phyloP scores from a whole-genome alignment of 2,113 vertebrate species.

The Cyprinodon brontotheroides region DNA sequence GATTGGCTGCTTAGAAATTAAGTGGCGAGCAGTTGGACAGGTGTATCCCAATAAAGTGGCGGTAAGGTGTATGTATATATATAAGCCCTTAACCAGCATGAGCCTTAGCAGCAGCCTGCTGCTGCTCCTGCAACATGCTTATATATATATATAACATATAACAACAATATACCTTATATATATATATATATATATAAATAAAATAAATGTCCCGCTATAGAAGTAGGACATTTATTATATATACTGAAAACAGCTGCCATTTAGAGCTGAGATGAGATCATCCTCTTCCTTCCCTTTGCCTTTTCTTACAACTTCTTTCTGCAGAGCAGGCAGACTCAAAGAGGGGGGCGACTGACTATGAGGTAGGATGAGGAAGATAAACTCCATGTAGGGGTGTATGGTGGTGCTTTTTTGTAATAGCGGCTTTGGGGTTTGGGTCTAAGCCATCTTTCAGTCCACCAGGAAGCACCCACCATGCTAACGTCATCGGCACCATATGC shows the following conservation, averaged over 20 bases:
- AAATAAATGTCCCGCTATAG: too few species aligned
- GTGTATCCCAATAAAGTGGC: too few species aligned
- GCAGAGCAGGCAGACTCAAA: conserved; percentile 18
- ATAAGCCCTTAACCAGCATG: too few species aligned
- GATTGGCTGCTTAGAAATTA: too few species aligned
- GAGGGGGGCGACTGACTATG: conserved; percentile 28
- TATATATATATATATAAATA: too few species aligned
- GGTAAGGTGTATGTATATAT: too few species aligned
- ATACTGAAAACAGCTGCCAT: conserved; percentile 46
- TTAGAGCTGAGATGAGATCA: conserved; percentile 27
- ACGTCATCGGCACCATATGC: conserved; percentile 51
- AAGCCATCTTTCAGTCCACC: conserved; percentile 24
- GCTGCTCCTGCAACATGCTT: too few species aligned
- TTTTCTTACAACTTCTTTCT: conserved; percentile 23
- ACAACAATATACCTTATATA: too few species aligned
- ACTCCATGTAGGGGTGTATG: background rate
- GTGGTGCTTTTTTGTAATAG: background rate
- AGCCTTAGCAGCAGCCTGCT: too few species aligned
- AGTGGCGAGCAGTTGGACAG: too few species aligned
- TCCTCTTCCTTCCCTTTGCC: conserved; percentile 40
- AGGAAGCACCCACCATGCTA: conserved; percentile 29
- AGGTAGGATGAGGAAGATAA: conserved; percentile 24
- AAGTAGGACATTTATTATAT: too few species aligned
- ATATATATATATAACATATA: too few species aligned
- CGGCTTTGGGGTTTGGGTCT: conserved; percentile 10